phyloP scores from a whole-genome alignment of 2,888 invertebrate species.

The Megalurothrips usitatus region DNA sequence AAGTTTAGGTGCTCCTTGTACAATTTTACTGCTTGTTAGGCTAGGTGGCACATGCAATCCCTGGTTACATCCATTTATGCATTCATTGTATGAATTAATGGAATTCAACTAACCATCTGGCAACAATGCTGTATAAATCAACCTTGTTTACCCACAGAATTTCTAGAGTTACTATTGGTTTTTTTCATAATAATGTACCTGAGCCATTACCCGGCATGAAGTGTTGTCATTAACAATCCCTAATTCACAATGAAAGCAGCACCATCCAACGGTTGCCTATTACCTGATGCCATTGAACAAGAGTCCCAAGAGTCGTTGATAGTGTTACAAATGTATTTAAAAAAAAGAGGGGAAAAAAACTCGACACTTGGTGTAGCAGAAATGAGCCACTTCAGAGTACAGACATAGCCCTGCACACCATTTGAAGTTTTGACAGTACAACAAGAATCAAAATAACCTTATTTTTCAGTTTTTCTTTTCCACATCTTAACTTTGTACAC shows the following conservation, averaged over 20 bases:
- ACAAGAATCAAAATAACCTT: conserved; percentile 17
- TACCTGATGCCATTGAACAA: not conserved
- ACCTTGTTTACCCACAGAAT: too few relatives aligned
- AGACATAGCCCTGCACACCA: not conserved
- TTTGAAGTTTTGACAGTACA: not conserved
- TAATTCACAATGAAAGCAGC: too few relatives aligned
- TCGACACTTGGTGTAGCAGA: not conserved
- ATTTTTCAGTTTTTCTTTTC: not conserved
- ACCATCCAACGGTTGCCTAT: too few relatives aligned
- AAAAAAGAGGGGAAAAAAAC: not conserved
- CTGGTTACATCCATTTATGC: not conserved
- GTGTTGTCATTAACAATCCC: too few relatives aligned
- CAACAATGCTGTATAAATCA: too few relatives aligned
- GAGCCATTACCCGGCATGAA: too few relatives aligned
- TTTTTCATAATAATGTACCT: too few relatives aligned
- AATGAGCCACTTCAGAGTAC: not conserved
- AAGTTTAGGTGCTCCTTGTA: not conserved
- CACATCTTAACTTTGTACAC: conserved; percentile 10
- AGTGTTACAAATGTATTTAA: not conserved
- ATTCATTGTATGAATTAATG: too few relatives aligned
- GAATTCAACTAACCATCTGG: too few relatives aligned
- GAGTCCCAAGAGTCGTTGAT: not conserved
- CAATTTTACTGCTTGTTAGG: not conserved
- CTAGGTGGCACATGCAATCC: not conserved
- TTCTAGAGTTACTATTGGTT: too few relatives aligned